Evolutionary conservation across 2,797 vertebrate species (phyloP), one percentile per base, ranked within the genome.

Genomic region (Phrynocephalus forsythii): DNA sequence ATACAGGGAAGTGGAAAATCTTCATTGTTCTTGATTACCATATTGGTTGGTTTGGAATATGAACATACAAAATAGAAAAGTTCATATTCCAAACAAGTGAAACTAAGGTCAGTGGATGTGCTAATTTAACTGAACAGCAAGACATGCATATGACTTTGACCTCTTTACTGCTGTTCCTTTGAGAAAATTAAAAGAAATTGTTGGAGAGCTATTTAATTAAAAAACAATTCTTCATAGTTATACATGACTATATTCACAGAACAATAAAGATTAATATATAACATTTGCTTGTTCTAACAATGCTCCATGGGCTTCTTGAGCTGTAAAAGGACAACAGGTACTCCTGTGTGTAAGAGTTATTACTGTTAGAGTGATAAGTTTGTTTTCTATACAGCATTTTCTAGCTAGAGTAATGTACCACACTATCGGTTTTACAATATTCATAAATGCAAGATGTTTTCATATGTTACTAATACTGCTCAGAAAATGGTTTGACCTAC

Each of bases 171-270:
- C 84, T 89, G 91, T 84, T 94, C 93, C 91, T 95, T 93, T 93
- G 94, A 95, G 91, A 75, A 94, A 96, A 94, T 91, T 92, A 69
- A 88, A 95, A 96, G 94, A 93, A 97, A 97, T 95, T 92, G 96
- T 94, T 26, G 84, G 90, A 84, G 88, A 93, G 88, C 69, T 90
- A 89, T 91, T 93, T 96, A 97, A 97, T 97, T 76, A 56, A 86
- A 86, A 96, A 95, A 94, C 89, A 88, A 94, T 79, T 95, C 91
- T 95, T 96, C 85, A 78, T 88, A 15, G 88, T 93, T 96, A 91
- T 63, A 86, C 92, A 86, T 94, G 93, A 97, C 95, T 96, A 96
- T 95, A 71, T 94, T 90, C 86, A 94, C 56, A 90, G 91, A 89
- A 90, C 92, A 92, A 92, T 94, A 94, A 94, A 94, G 94, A 95